Percentiles rank a stretch among this genome's conserved stretches.
These are phyloP conservation scores for Xestia c-nigrum DNA, from an alignment of 2,888 invertebrate genomes.

Conservation along the genomic window DNA sequence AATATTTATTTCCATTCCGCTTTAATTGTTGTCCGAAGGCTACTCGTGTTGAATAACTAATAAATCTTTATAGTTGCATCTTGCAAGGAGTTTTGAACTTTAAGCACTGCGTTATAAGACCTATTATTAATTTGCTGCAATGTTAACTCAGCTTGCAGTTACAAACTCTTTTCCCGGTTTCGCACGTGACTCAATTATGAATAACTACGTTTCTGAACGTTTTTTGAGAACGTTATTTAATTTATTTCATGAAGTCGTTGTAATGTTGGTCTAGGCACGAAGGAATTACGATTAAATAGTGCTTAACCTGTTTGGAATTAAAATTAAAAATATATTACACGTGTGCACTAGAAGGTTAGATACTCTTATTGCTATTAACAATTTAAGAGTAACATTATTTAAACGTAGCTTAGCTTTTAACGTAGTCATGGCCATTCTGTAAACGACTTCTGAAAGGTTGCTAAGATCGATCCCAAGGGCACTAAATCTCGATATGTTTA, in stretches of 20 bases:
- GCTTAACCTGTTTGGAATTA: background rate
- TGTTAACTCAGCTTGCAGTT: conserved; percentile 48
- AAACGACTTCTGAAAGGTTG: conserved; percentile 7
- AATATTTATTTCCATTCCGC: conserved; percentile 63
- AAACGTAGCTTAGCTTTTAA: conserved; percentile 4
- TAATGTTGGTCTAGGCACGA: conserved; percentile 5
- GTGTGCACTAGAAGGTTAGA: background rate
- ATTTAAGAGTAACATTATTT: background rate
- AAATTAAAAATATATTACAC: background rate
- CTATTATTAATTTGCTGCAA: conserved; percentile 29
- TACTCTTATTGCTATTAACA: background rate
- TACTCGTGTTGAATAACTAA: conserved; percentile 62
- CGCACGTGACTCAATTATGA: conserved; percentile 65
- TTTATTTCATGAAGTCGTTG: conserved; percentile 12
- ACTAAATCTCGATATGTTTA: conserved; percentile 15
- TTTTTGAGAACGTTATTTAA: conserved; percentile 42
- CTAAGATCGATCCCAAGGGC: background rate
- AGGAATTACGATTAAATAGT: conserved; percentile 12
- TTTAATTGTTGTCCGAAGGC: conserved; percentile 66
- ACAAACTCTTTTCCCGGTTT: conserved; percentile 59
- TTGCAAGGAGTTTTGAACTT: conserved; percentile 27
- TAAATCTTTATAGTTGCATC: conserved; percentile 27
- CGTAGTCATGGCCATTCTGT: background rate
- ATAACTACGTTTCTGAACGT: conserved; percentile 41
- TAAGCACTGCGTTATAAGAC: background rate